Percentiles rank a stretch among this genome's conserved stretches.
Conservation (phyloP, 2,888 invertebrate genomes). For the Morpho deidamia region DNA sequence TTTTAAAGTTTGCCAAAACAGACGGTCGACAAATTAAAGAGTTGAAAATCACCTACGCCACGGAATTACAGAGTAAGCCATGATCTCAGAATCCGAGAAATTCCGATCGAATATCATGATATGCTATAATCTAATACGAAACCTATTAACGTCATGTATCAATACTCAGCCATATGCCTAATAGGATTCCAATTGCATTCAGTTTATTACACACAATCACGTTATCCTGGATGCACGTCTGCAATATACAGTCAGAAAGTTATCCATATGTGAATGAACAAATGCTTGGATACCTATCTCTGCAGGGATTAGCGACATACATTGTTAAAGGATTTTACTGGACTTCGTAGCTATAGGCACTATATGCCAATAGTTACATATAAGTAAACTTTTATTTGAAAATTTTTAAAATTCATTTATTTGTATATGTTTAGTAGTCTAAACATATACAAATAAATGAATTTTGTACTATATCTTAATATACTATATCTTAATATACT, state of each 20-base stretch:
- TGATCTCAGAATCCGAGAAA: too few species aligned
- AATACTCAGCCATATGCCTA: slow-evolving; percentile 56
- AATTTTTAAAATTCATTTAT: too few species aligned
- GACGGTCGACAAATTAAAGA: too few species aligned
- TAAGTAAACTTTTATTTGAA: too few species aligned
- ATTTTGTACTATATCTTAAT: too few species aligned
- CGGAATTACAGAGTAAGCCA: too few species aligned
- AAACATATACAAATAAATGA: too few species aligned
- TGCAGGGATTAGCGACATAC: neutral
- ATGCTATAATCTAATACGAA: slow-evolving; percentile 48
- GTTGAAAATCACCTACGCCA: too few species aligned
- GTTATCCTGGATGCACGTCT: slow-evolving; percentile 39
- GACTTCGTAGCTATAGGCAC: neutral
- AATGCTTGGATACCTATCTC: neutral
- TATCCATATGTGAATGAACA: slow-evolving; percentile 21
- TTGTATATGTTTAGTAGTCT: too few species aligned
- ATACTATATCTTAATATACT: too few species aligned
- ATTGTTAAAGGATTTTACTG: neutral
- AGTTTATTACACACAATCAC: slow-evolving; percentile 65
- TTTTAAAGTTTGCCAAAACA: too few species aligned
- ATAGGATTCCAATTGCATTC: slow-evolving; percentile 66
- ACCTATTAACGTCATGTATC: slow-evolving; percentile 58
- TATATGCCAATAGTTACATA: too few species aligned
- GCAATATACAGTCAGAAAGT: slow-evolving; percentile 41
- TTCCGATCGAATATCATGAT: slow-evolving; percentile 27